A percentile compares a stretch with the other conserved stretches of the same genome.
Conservation (phyloP, 2,888 invertebrate genomes). For the Diploptera punctata region DNA sequence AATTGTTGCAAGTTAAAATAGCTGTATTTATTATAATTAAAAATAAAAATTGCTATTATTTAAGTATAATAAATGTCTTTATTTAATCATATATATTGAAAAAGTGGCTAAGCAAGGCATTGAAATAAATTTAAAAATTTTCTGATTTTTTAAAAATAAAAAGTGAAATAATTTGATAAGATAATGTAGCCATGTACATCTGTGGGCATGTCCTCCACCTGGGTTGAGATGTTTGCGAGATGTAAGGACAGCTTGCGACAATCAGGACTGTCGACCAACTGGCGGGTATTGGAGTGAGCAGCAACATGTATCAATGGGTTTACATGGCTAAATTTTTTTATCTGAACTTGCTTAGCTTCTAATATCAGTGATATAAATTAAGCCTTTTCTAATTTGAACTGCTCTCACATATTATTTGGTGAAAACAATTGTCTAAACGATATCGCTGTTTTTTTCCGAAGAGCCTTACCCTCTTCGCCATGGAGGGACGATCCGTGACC, state of each 20-base stretch:
- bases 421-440: slow-evolving; percentile 38
- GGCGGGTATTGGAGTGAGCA: slow-evolving; percentile 3
- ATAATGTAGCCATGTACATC: not conserved
- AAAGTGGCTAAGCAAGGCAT: too few relatives aligned
- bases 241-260: not conserved
- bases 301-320: too few relatives aligned
- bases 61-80: too few relatives aligned
- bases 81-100: too few relatives aligned
- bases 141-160: too few relatives aligned
- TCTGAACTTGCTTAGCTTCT: slow-evolving; percentile 19
- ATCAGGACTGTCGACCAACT: too few relatives aligned
- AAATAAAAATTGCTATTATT: too few relatives aligned
- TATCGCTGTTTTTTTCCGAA: slow-evolving; percentile 56
- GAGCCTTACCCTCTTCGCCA: slow-evolving; percentile 57
- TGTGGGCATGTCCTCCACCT: not conserved
- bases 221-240: not conserved
- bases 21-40: too few relatives aligned
- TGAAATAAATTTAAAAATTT: too few relatives aligned
- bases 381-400: slow-evolving; percentile 29
- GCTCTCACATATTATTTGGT: slow-evolving; percentile 31
- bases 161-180: too few relatives aligned
- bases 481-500: slow-evolving; percentile 51
- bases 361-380: not conserved
- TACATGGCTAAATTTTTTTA: slow-evolving; percentile 8
- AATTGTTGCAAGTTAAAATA: too few relatives aligned